phyloP scores from a whole-genome alignment of 2,113 vertebrate genomes.

The Ceuthmochares aereus region DNA sequence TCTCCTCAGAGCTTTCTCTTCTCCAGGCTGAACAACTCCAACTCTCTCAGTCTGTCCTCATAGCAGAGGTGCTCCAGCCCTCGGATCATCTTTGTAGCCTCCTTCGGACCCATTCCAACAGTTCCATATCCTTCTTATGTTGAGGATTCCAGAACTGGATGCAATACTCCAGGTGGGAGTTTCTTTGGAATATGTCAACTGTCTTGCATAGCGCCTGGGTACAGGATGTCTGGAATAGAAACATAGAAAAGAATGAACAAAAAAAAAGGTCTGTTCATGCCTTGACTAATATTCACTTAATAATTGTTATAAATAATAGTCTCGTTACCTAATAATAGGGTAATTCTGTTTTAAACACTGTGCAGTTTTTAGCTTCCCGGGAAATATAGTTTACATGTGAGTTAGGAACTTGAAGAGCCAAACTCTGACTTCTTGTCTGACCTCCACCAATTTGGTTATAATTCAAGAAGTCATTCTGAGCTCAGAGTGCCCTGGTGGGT shows the following conservation, averaged over 20 bases:
- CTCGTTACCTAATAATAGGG: neutral
- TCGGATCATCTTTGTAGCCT: no score
- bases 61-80: no score
- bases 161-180: no score
- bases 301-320: neutral
- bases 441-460: neutral
- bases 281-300: neutral
- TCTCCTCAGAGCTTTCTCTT: no score
- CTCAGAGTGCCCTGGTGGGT: accelerated
- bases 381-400: neutral
- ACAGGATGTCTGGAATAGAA: neutral
- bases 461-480: neutral
- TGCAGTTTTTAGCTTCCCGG: neutral
- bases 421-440: neutral
- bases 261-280: neutral
- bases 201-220: neutral
- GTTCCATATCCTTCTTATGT: no score
- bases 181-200: neutral
- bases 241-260: neutral
- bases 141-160: no score
- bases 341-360: neutral
- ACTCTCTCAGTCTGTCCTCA: no score
- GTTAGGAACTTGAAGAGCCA: neutral
- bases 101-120: no score
- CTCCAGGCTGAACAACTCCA: no score